Percentiles rank a stretch among this genome's conserved stretches.
These are phyloP conservation scores for Synchiropus splendidus DNA, from an alignment of 2,113 vertebrate species.

Conservation along the genomic window DNA sequence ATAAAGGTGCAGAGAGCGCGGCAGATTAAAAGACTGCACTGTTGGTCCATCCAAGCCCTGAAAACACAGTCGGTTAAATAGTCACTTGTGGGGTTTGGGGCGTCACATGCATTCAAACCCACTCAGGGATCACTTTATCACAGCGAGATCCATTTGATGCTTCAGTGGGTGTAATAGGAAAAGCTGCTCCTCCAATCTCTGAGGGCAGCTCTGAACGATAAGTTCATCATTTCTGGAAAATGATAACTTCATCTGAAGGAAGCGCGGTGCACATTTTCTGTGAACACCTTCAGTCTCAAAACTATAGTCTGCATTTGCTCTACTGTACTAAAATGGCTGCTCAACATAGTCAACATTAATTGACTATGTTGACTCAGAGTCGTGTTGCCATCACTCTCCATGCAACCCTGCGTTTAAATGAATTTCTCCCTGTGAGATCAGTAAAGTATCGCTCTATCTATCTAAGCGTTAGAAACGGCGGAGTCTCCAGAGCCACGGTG, in stretches of 20 bases:
- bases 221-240: constrained; percentile 15
- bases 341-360: too few relatives aligned
- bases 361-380: too few relatives aligned
- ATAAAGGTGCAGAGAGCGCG: too few relatives aligned
- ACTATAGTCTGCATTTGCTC: too few relatives aligned
- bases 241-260: constrained; percentile 12
- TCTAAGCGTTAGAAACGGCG: too few relatives aligned
- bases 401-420: too few relatives aligned
- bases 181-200: constrained; percentile 13
- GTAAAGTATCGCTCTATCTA: too few relatives aligned
- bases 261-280: not conserved
- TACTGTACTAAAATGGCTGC: too few relatives aligned
- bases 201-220: constrained; percentile 13
- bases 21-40: constrained; percentile 24
- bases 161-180: constrained; percentile 26
- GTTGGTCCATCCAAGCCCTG: constrained; percentile 24
- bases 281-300: too few relatives aligned
- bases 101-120: constrained; percentile 17
- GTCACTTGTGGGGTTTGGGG: constrained; percentile 13
- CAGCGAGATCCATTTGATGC: constrained; percentile 39
- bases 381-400: too few relatives aligned
- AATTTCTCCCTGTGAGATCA: too few relatives aligned
- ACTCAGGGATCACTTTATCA: constrained; percentile 20
- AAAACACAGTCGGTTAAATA: constrained; percentile 32
- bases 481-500: too few relatives aligned